Evolutionary conservation across 2,888 invertebrate genomes (phyloP), one percentile per base, ranked within the genome.

Genomic region (Globia sparganii): DNA sequence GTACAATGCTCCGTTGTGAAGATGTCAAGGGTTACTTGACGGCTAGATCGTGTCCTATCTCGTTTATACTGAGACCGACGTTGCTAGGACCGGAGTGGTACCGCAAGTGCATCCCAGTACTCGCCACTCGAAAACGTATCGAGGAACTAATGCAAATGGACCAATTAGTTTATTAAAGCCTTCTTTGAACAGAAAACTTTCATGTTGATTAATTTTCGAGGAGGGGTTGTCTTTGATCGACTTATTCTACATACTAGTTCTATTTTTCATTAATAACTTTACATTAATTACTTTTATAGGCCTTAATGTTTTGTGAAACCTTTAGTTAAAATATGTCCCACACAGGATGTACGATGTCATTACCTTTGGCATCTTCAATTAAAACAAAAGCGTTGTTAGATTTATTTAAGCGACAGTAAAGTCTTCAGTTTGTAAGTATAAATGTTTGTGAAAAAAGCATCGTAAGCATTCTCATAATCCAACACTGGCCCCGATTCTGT

Each of bases 1-100:
- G 88, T 89, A 90, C 90, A 89, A 90, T 89, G 90, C 88, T 86
- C 87, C 79, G 81, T 86, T 77, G 91, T 91, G 90, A 87, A 91
- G 91, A 93, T 92, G 93, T 94, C 93, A 93, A 95, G 95, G 86
- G 91, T 88, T 92, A 89, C 93, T 93, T 88, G 90, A 87, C 87
- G 86, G 85, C 85, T 86, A 91, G 92, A 92, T 93, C 94, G 94
- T 95, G 94, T 92, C 91, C 91, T 95, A 95, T 95, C 94, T 94
- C 91, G 94, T 92, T 94, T 93, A 91, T 91, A 90, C 91, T 87
- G 89, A 89, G 89, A 88, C 90, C 86, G 86, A 87, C 85, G 81
- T 73, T 73, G 87, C 83, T 80, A 77, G 81, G 73, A 80, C 86
- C 77, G 73, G 80, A 89, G 84, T 87, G 86, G 90, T 87, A 89